These are phyloP conservation scores for Tigriopus japonicus DNA, from an alignment of 1,140 invertebrate genomes.

Conservation along the genomic window DNA sequence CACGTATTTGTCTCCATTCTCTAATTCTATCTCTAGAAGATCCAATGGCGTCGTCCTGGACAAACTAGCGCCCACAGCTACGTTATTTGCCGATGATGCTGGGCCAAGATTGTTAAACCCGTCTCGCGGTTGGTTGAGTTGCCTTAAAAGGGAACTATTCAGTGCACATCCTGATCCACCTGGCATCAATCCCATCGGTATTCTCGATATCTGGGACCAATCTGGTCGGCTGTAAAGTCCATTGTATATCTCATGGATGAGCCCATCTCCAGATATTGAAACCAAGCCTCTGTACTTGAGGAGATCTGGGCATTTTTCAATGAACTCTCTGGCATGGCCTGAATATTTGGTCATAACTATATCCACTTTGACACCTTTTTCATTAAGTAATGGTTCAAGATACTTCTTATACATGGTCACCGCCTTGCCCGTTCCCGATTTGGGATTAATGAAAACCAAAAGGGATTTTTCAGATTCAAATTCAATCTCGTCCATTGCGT, in stretches of 20 bases:
- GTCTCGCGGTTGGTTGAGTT: background rate
- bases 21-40: background rate
- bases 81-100: background rate
- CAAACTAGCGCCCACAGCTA: background rate
- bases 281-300: background rate
- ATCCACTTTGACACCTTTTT: too few species aligned
- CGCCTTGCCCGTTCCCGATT: background rate
- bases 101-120: background rate
- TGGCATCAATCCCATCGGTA: background rate
- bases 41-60: background rate
- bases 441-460: background rate
- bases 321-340: too few species aligned
- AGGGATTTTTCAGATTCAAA: background rate
- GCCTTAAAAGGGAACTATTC: background rate
- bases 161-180: background rate
- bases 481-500: too few species aligned
- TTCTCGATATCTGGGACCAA: background rate
- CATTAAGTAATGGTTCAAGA: too few species aligned
- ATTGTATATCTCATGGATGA: background rate
- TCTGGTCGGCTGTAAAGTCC: background rate
- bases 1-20: background rate
- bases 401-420: background rate
- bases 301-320: too few species aligned
- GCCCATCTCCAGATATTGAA: background rate
- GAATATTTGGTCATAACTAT: too few species aligned